Evolutionary conservation across 2,888 invertebrate species (phyloP).

Genomic region (Dendrolimus houi): DNA sequence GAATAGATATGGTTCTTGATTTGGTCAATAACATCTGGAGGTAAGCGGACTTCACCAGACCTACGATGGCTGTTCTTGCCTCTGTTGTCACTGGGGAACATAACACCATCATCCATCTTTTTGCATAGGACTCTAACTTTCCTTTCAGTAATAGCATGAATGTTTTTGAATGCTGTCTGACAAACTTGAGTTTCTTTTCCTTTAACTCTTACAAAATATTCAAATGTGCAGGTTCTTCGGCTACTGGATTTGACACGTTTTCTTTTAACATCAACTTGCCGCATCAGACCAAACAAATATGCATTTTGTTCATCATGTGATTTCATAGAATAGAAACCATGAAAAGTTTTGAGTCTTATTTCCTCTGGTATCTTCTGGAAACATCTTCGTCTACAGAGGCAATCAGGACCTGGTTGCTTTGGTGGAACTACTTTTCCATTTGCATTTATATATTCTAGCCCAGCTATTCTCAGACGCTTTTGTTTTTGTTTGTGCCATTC

Average conservation of each 20-base stretch:
- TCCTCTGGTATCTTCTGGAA: conserved; percentile 70
- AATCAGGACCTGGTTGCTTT: conserved; percentile 71
- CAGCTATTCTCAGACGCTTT: conserved; percentile 72
- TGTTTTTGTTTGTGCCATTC: conserved; percentile 78
- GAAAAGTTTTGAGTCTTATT: conserved; percentile 67
- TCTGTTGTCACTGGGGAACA: conserved; percentile 75
- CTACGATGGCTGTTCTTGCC: conserved; percentile 72
- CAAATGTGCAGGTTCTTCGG: conserved; percentile 73
- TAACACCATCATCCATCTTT: conserved; percentile 76
- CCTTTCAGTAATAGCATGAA: conserved; percentile 74
- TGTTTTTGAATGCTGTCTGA: conserved; percentile 76
- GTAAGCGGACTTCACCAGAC: conserved; percentile 68
- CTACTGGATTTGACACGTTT: conserved; percentile 73
- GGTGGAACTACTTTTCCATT: conserved; percentile 75
- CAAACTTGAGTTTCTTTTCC: conserved; percentile 75
- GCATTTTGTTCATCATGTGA: conserved; percentile 77
- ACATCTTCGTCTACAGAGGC: conserved; percentile 70
- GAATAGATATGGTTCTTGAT: conserved; percentile 74
- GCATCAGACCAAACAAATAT: conserved; percentile 74
- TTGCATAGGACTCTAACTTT: conserved; percentile 75
- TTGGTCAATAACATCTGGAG: conserved; percentile 63
- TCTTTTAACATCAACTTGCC: conserved; percentile 74
- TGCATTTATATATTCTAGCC: conserved; percentile 73
- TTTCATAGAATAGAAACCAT: conserved; percentile 74
- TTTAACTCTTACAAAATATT: conserved; percentile 73